A percentile compares a stretch with the other conserved stretches of the same genome.
Conservation (phyloP, 1,140 invertebrate genomes). For the Plectrocnemia conspersa region DNA sequence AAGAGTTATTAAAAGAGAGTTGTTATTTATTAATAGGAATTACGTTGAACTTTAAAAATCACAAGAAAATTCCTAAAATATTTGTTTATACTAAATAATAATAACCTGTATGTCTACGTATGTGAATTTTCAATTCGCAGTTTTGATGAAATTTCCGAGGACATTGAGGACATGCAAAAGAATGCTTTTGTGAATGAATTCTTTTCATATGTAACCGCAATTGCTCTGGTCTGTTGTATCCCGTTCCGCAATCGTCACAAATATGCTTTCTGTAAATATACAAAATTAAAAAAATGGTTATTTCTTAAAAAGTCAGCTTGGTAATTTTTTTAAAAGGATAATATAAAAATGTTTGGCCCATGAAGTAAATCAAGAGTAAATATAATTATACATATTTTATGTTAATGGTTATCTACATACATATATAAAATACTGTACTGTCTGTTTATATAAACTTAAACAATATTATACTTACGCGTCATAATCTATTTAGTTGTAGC, state of each 20-base stretch:
- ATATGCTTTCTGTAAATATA: slow-evolving; percentile 13
- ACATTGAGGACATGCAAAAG: slow-evolving; percentile 15
- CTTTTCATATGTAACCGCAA: slow-evolving; percentile 11
- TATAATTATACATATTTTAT: no score
- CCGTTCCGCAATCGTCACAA: slow-evolving; percentile 13
- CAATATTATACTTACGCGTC: no score
- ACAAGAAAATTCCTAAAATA: background rate
- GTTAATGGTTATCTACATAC: no score
- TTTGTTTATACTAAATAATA: background rate
- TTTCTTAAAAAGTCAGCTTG: no score
- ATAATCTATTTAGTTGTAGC: no score
- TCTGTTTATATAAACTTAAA: no score
- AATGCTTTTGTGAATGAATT: slow-evolving; percentile 5
- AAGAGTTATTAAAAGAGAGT: background rate
- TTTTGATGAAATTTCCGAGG: slow-evolving; percentile 11
- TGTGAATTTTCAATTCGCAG: slow-evolving; percentile 18
- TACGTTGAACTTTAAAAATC: background rate
- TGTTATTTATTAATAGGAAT: background rate
- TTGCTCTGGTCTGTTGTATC: slow-evolving; percentile 16
- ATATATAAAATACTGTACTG: no score
- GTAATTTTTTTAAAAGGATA: no score
- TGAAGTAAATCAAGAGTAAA: no score
- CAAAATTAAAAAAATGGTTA: no score
- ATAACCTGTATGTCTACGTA: slow-evolving; percentile 24
- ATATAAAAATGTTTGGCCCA: no score